Evolutionary conservation across 2,888 invertebrate species (phyloP), one percentile per base, ranked within the genome.

Genomic region (Gymnosoma rotundatum): DNA sequence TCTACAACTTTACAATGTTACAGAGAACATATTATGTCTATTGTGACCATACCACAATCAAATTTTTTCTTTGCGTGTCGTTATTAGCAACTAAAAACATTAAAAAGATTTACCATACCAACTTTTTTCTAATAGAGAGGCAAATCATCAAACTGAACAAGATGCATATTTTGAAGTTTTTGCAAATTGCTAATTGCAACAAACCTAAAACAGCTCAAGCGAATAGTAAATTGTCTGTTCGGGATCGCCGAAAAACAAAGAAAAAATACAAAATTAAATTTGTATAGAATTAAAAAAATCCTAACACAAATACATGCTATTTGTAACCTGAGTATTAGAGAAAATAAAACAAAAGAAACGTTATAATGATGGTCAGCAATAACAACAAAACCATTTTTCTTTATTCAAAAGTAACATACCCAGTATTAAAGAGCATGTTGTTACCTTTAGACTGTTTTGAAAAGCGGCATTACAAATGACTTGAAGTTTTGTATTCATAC

Each of bases 281-380:
- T 42, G 42, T 42, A 12, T 10, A 4, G 42, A 42, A 42, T 42
- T 12, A 42, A 52, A 12, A n/a, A 50, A 50, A 21, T 12, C 36
- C 14, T 45, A 61, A 69, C 36, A n/a, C 14, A 12, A 80, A 67
- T 42, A 50, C 8, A 32, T 32, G 32, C 32, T 60, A n/a, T 48
- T 20, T 60, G 48, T 16, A 36, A 6, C 48, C 20, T 2, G 16
- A 66, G 20, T 21, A 38, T 38, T 50, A 58, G 48, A 21, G 50
- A 50, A 42, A 63, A 52, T 2, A 25, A 25, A 67, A 66, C 16
- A 56, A 21, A 67, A 32, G 32, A 67, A 60, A 54, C 42, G 38
- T 67, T 36, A 61, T 54, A 73, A 45, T 73, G 64, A 66, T 60
- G 60, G 45, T 32, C 21, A 50, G 54, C 60, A 73, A 73, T 45